Conservation (phyloP, 2,113 vertebrate genomes). For the Machaerirhynchus nigripectus region DNA sequence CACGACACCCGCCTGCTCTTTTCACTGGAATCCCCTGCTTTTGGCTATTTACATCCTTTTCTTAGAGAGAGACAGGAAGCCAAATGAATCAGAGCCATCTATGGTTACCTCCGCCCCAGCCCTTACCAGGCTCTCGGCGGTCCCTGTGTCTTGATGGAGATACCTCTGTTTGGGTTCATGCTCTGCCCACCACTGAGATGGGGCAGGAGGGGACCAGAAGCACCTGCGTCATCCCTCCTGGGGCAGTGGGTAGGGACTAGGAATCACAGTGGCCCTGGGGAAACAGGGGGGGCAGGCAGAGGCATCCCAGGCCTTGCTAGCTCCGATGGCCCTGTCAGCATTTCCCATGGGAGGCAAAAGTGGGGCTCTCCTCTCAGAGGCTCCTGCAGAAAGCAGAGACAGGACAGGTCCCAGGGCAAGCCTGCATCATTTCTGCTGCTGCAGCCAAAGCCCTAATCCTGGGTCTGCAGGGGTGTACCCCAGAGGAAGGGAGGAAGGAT, state of each 20-base stretch:
- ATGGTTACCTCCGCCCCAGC: background rate
- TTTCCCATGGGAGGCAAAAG: background rate
- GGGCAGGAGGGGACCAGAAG: background rate
- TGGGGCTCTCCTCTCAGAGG: background rate
- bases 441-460: background rate
- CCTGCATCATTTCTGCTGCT: background rate
- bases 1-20: slow-evolving; percentile 50
- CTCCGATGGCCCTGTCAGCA: rapidly evolving
- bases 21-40: slow-evolving; percentile 67
- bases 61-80: slow-evolving; percentile 72
- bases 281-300: background rate
- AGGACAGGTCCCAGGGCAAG: background rate
- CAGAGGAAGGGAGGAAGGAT: background rate
- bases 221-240: background rate
- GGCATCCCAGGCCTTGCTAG: background rate
- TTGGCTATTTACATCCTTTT: slow-evolving; percentile 66
- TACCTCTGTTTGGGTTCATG: background rate
- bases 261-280: background rate
- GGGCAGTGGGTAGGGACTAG: background rate
- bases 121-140: background rate
- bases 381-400: background rate
- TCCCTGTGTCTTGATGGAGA: background rate
- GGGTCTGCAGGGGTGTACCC: rapidly evolving
- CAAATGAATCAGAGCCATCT: slow-evolving; percentile 43
- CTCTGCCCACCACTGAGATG: rapidly evolving